A percentile compares a stretch with the other conserved stretches of the same genome.
phyloP scores from a whole-genome alignment of 1,140 invertebrate genomes.

The Diuraphis noxia region DNA sequence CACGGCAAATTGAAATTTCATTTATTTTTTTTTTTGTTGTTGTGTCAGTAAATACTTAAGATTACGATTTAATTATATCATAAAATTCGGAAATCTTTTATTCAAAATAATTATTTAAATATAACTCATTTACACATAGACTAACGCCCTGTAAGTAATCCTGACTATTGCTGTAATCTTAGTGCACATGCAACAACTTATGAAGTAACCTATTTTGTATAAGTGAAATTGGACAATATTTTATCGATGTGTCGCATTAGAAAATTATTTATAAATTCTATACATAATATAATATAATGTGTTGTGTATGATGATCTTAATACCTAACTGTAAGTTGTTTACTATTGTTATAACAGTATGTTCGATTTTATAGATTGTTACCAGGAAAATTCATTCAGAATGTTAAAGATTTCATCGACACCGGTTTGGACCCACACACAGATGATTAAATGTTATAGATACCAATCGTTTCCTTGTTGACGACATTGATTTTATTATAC shows the following conservation, averaged over 20 bases:
- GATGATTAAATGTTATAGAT: conserved; percentile 14
- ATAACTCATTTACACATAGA: not conserved
- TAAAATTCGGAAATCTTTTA: not conserved
- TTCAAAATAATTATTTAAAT: not conserved
- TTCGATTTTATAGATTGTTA: conserved; percentile 56
- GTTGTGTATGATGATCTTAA: no score
- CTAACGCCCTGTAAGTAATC: not conserved
- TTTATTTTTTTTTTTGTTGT: not conserved
- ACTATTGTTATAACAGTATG: no score
- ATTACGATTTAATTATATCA: not conserved
- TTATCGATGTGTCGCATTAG: not conserved
- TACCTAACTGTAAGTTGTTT: no score
- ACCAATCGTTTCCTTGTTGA: not conserved
- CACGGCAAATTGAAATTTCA: not conserved
- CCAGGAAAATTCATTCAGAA: conserved; percentile 57
- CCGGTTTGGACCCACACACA: conserved; percentile 56
- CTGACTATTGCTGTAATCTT: not conserved
- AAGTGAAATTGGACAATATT: not conserved
- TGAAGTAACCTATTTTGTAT: not conserved
- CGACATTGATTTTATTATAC: not conserved
- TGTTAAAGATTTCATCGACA: conserved; percentile 58
- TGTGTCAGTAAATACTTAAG: not conserved
- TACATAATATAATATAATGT: not conserved
- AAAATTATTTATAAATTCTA: not conserved
- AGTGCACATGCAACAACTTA: not conserved